Evolutionary conservation across 2,797 vertebrate species (phyloP), one percentile per base, ranked within the genome.

Genomic region (Myotis pilosus): DNA sequence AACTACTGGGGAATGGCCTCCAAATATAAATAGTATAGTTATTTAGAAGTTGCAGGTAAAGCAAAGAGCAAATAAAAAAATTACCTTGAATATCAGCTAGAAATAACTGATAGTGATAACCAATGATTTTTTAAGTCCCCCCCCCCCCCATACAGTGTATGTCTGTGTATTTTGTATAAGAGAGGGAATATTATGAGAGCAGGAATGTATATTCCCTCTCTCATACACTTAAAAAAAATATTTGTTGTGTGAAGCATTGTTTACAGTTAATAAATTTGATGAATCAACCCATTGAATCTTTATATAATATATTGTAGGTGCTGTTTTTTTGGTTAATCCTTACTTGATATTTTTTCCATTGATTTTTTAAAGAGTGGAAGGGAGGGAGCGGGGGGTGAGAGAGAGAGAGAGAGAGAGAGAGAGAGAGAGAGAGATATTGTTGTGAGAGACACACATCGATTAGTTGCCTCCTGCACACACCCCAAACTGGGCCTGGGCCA

Each of bases 61-160:
- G 23, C 55, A 64, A 20, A 85, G 75, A 89, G 60, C 68, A 91
- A 92, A 87, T 33, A 53, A 68, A 60, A 11, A 53, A 66, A 30
- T 92, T 25, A 36, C 92, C 33, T 95, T n/a, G 71, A 66, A 53
- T 88, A 33, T 83, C 25, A 92, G 82, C 41, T 81, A 81, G 71
- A 83, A 94, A 76, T 87, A 76, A 49, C 30, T 64, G 36, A 44
- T 60, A 76, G 55, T 89, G 74, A 25, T 49, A 82, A 51, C 47
- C 69, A 53, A 30, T 69, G 38, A 22, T 69, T 69, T 79, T 17
- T 55, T 51, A 22, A 49, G 23, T 16, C 10, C n/a, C n/a, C 71
- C 68, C 62, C 10, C 3, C 23, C 12, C 19, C 8, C 60, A 8
- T 82, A 90, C 87, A 91, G 41, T 78, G 0, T 64, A 22, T 87